Base-by-base conservation (phyloP, 2,113 vertebrate species). In the Mastomys coucha region DNA sequence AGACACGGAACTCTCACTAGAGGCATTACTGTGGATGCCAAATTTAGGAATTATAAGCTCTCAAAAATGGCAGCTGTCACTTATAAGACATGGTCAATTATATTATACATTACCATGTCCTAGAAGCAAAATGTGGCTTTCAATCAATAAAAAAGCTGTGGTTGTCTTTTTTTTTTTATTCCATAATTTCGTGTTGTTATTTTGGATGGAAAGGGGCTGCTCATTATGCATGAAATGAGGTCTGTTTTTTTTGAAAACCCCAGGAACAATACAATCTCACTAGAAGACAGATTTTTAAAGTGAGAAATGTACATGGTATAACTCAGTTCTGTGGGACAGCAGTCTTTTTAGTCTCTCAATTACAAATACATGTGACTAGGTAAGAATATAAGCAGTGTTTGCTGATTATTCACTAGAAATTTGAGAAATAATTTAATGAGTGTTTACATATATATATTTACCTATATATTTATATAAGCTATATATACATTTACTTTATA, bases 1-100 rank as follows among this genome's bases (percentile, higher is more conserved):
- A 5, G 6, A 81, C 6, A 45, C 1, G 4, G 1, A 2, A 2
- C 3, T 78, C 17, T 53, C 16, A 16, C 11, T 7, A 51, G 53
- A 33, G 16, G 14, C 19, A 72, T 85, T 94, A 33, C 20, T 22
- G 88, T 28, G 16, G n/a, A 42, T 92, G n/a, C 42, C 19, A 36
- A 76, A 49, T 76, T 13, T 84, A 26, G 33, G 22, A 1, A 82
- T 84, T 31, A 77, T 33, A 81, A 91, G 69, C 19, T 88, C 9
- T 77, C 42, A 51, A 76, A 67, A 26, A 60, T 12, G 26, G 22
- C 19, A 76, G 31, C 33, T 76, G 60, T 2, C 24, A 77, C 42
- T 91, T 69, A 76, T 7, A 49, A 45, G 36, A 76, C 2, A 42
- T 9, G 7, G 39, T 45, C 33, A 45, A 2, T 76, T 24, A n/a